Percentiles rank a stretch among this genome's conserved stretches.
These are phyloP conservation scores for Caenorhabditis briggsae DNA, from an alignment of 1,140 invertebrate genomes.

Conservation along the genomic window DNA sequence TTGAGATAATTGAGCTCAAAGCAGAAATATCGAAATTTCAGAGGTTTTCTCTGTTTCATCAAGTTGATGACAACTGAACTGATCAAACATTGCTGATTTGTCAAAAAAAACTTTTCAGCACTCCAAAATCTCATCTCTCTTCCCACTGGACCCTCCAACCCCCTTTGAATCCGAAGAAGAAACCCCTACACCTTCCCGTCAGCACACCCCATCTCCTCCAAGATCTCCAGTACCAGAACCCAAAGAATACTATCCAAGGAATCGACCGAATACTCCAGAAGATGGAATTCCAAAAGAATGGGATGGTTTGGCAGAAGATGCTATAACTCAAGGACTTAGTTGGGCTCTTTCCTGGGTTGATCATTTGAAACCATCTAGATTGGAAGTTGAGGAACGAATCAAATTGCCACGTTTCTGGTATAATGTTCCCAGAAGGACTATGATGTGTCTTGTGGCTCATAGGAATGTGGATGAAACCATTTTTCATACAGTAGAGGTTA, in stretches of 20 bases:
- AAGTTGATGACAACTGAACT: no score
- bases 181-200: background rate
- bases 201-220: background rate
- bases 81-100: no score
- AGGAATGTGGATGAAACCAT: background rate
- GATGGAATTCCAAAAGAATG: background rate
- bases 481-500: background rate
- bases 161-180: background rate
- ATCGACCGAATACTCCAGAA: background rate
- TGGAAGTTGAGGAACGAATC: background rate
- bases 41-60: background rate
- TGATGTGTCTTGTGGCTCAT: conserved; percentile 1
- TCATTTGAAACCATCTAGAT: background rate
- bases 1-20: no score
- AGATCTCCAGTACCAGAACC: background rate
- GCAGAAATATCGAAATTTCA: no score
- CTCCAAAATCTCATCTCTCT: background rate
- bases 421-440: background rate
- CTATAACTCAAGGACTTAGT: background rate
- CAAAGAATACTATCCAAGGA: background rate
- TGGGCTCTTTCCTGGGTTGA: background rate
- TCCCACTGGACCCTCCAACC: background rate
- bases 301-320: background rate
- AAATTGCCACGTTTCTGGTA: background rate
- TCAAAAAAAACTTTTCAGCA: background rate